These are phyloP conservation scores for Drosophila anomalata DNA, from an alignment of 2,888 invertebrate species.

Conservation along the genomic window DNA sequence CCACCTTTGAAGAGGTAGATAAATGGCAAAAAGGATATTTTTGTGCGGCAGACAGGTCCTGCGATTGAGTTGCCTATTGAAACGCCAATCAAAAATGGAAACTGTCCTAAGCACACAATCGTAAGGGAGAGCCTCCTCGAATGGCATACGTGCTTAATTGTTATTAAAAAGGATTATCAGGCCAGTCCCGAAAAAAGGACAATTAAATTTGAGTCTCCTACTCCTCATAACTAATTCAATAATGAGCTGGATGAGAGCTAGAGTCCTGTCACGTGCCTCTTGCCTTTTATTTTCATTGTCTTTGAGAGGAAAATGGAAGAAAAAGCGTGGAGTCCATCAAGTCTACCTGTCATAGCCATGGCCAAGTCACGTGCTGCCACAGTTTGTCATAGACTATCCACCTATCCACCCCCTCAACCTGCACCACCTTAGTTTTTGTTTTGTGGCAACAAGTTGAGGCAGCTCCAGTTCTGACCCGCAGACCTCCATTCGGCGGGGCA, in stretches of 20 bases:
- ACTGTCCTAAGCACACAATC: constrained; percentile 37
- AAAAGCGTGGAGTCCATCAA: constrained; percentile 14
- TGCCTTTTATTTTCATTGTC: constrained; percentile 73
- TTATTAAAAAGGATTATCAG: constrained; percentile 82
- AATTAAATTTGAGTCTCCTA: constrained; percentile 43
- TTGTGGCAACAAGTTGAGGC: constrained; percentile 25
- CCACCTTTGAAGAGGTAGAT: constrained; percentile 34
- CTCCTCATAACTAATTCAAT: constrained; percentile 65
- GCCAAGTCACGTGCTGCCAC: constrained; percentile 67
- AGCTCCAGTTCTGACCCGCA: constrained; percentile 68
- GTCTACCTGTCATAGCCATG: constrained; percentile 67
- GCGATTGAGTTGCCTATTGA: constrained; percentile 54
- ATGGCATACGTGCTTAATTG: constrained; percentile 82
- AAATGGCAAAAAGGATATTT: constrained; percentile 11
- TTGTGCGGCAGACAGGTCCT: constrained; percentile 64
- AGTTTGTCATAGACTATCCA: constrained; percentile 58
- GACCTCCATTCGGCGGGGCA: constrained; percentile 69
- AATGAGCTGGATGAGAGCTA: constrained; percentile 56
- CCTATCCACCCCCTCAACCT: background rate
- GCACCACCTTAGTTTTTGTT: constrained; percentile 10
- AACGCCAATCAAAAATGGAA: constrained; percentile 54
- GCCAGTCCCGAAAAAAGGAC: constrained; percentile 29
- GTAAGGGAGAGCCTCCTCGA: constrained; percentile 37
- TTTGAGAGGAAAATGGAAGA: background rate
- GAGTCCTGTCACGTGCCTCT: constrained; percentile 74